Base-by-base conservation (phyloP, 2,113 vertebrate genomes). In the Entelurus aequoreus region DNA sequence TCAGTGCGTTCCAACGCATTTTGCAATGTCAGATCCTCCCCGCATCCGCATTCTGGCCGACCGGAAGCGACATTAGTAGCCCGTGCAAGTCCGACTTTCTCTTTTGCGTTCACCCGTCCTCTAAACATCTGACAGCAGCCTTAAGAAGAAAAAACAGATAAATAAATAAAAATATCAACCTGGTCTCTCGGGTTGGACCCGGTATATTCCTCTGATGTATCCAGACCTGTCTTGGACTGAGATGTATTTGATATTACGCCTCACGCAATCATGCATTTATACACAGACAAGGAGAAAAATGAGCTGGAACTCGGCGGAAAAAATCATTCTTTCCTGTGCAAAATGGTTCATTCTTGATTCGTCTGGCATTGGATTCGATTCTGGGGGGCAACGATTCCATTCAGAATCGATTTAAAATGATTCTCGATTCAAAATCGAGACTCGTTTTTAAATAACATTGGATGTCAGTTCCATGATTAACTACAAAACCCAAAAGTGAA, bases 201-300 rank as follows among this genome's bases (percentile, higher is more conserved):
- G 66, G 62, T 70, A 73, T 66, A 72, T 69, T 66, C 76, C 68
- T 80, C 77, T 76, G 85, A 81, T 83, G 79, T 79, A 86, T 83
- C 75, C 71, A 71, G 77, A 76, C 63, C 78, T 83, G 78, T 81
- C 83, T 78, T 77, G 83, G 78, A 79, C 21, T 4, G 47, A 53
- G 67, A 74, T 74, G 55, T 75, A 75, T 81, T 80, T 77, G 76
- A 75, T 69, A 57, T 67, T 57, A 71, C 40, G 35, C 78, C 69
- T 72, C 19, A 16, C 64, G 60, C 72, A 42, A 70, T 75, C 78
- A 76, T 58, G 42, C 16, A 58, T 46, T 21, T 42, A n/a, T 58
- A 6, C 8, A 58, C n/a, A 46, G 55, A 57, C 13, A 28, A 12
- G 19, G 8, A 44, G n/a, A 19, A 57, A 21, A 46, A 58, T 14